Evolutionary conservation across 1,140 invertebrate genomes (phyloP), one percentile per base, ranked within the genome.

Genomic region (Gonatopus flavifemur): DNA sequence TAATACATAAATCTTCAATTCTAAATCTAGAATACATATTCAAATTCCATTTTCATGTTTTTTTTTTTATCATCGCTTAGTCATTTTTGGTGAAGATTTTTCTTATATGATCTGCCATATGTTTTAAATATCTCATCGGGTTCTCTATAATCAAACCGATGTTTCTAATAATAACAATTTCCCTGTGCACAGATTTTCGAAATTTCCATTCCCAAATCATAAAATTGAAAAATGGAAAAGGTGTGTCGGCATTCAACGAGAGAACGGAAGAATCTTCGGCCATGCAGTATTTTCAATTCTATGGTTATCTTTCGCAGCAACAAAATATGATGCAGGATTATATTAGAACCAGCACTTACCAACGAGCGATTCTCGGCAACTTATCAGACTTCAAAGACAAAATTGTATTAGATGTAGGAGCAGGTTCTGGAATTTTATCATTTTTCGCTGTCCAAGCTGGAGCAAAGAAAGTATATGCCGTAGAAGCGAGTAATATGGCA

Each of bases 261-360:
- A 83, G 96, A 71, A 98, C 96, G 18, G 96, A 98, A 72, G 94
- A 98, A 66, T 94, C 95, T 0, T 98, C 95, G 15, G 96, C 96
- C 22, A 91, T 92, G 72, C 96, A 98, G 73, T 98, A 98, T 83
- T 98, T 94, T 67, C 88, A 98, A 82, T 98, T 98, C 79, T 98
- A 99, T 79, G 95, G 96, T 44, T 98, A 98, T 80, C 79, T 99
- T 44, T 98, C 94, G 37, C 97, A 99, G 74, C 97, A 99, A 77
- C 97, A 99, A 79, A 99, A 99, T 70, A 99, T 99, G 97, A 94
- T 99, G 91, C 92, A 94, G 81, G 97, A 99, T 78, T 99, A 97
- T 73, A 94, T 99, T 37, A 82, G 97, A 56, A 99, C 97, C 19
- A 94, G 94, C 64, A 98, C 97, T 38, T 99, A 99, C 78, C 96